A percentile compares a stretch with the other conserved stretches of the same genome.
These are phyloP conservation scores for Nannobrachium achirus DNA, from an alignment of 2,113 vertebrate species.

Conservation along the genomic window DNA sequence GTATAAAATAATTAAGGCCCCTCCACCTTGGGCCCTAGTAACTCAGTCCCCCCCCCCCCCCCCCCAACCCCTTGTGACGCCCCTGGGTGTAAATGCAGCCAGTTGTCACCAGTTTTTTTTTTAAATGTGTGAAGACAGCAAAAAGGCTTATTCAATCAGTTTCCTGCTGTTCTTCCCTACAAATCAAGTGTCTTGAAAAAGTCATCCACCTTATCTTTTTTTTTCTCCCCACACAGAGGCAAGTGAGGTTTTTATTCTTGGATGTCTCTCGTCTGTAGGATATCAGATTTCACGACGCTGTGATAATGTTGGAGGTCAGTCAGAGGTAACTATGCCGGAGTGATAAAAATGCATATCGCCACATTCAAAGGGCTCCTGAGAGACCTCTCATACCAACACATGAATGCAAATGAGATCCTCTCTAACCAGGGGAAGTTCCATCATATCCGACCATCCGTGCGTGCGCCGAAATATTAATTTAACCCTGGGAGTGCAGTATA, in stretches of 20 bases:
- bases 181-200: no score
- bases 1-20: no score
- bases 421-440: background rate
- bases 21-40: no score
- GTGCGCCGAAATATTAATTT: background rate
- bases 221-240: no score
- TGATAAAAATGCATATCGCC: constrained; percentile 1
- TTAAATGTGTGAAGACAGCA: no score
- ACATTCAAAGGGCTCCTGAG: background rate
- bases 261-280: background rate
- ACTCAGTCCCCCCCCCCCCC: no score
- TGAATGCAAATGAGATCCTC: constrained; percentile 1
- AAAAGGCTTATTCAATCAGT: no score
- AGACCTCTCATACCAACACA: background rate
- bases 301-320: background rate
- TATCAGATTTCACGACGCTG: background rate
- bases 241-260: background rate
- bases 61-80: no score
- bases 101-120: no score
- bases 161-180: no score
- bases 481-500: no score
- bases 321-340: background rate
- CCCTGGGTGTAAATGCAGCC: no score
- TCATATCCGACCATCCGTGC: background rate
- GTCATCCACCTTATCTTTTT: background rate